Conservation (phyloP, 2,113 vertebrate genomes). For the Syrrhaptes paradoxus region DNA sequence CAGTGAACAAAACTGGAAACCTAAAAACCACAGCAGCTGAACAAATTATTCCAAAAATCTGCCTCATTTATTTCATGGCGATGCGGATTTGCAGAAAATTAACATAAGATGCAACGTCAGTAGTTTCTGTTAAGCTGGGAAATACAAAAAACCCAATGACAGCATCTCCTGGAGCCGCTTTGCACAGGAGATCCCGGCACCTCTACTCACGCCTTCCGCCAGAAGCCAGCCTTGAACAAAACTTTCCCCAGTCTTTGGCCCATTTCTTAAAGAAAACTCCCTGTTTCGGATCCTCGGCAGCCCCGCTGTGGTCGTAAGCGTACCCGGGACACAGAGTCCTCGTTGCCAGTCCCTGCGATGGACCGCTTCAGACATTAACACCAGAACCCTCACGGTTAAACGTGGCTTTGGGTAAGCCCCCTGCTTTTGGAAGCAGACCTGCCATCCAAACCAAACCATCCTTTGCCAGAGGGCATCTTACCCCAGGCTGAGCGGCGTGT, state of each 20-base stretch:
- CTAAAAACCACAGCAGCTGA: slow-evolving; percentile 67
- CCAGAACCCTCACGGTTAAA: not conserved
- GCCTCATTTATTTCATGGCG: slow-evolving; percentile 40
- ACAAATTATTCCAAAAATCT: slow-evolving; percentile 65
- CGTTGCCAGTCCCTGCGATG: not conserved
- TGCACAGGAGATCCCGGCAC: not conserved
- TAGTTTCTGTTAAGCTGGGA: not conserved
- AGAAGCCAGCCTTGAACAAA: not conserved
- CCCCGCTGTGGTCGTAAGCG: not conserved
- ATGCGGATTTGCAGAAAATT: slow-evolving; percentile 46
- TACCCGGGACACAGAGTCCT: not conserved
- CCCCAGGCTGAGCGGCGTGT: accelerated
- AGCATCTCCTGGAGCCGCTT: not conserved
- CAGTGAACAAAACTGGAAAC: slow-evolving; percentile 67
- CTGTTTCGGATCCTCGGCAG: not conserved
- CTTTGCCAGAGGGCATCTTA: not conserved
- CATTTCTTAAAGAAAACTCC: not conserved
- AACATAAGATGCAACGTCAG: not conserved
- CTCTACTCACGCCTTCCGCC: not conserved
- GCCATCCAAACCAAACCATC: not conserved
- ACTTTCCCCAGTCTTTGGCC: not conserved
- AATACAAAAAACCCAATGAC: not conserved
- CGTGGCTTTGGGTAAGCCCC: not conserved
- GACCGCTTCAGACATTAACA: not conserved
- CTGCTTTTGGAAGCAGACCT: not conserved